A percentile compares a stretch with the other conserved stretches of the same genome.
Evolutionary conservation across 1,140 invertebrate species (phyloP).

Genomic region (Brachionus sp.): DNA sequence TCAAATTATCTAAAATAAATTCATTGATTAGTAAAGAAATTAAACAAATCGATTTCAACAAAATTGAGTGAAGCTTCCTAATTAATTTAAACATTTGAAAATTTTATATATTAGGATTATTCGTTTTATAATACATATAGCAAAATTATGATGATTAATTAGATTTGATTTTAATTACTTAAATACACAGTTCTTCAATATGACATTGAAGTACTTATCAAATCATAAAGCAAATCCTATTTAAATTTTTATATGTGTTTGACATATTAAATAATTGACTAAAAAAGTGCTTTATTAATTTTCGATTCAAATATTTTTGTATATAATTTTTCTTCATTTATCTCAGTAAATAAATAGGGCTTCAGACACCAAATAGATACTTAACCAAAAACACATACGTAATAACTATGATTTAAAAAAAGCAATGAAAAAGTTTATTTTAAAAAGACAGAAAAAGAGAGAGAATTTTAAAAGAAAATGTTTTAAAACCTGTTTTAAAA

Average conservation of each 20-base stretch:
- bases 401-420: too few relatives aligned
- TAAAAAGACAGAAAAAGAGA: too few relatives aligned
- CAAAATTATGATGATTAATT: neutral
- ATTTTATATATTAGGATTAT: neutral
- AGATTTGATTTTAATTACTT: neutral
- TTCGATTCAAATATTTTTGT: too few relatives aligned
- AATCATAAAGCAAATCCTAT: neutral
- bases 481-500: too few relatives aligned
- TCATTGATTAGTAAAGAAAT: neutral
- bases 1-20: neutral
- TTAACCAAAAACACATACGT: too few relatives aligned
- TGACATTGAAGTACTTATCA: neutral
- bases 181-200: neutral
- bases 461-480: too few relatives aligned
- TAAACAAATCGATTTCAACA: neutral
- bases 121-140: neutral
- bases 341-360: too few relatives aligned
- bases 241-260: neutral
- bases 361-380: too few relatives aligned
- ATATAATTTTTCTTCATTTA: too few relatives aligned
- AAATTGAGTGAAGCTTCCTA: neutral
- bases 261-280: neutral
- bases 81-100: neutral
- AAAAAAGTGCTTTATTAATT: too few relatives aligned
- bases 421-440: too few relatives aligned